These are phyloP conservation scores for Globodera rostochiensis DNA, from an alignment of 1,140 invertebrate genomes.

Conservation along the genomic window DNA sequence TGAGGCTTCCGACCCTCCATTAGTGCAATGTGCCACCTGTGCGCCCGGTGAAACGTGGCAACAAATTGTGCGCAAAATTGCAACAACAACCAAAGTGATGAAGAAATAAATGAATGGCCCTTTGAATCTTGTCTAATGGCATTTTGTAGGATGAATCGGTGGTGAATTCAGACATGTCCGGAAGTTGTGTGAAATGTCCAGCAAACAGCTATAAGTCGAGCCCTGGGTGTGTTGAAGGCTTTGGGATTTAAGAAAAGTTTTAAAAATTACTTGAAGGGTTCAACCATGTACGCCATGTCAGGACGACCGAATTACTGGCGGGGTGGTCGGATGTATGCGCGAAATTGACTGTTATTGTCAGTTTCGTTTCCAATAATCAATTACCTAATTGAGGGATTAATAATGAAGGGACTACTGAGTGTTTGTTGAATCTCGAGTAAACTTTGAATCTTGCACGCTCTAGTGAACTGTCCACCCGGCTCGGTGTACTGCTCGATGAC, in stretches of 20 bases:
- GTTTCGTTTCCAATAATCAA: no score
- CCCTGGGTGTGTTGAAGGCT: background rate
- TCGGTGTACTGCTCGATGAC: conserved; percentile 21
- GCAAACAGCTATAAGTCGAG: conserved; percentile 24
- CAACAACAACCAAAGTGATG: conserved; percentile 16
- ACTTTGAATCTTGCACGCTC: background rate
- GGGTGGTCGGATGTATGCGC: conserved; percentile 25
- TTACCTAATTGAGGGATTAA: no score
- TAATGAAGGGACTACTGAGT: no score
- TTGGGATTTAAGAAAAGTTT: background rate
- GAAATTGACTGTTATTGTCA: conserved; percentile 31
- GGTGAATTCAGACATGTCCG: conserved; percentile 11
- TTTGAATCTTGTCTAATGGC: background rate
- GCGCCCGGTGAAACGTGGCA: conserved; percentile 24
- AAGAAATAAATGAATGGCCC: background rate
- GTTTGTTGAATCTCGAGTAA: conserved; percentile 4
- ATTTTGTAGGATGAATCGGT: conserved; percentile 8
- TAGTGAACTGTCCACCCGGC: conserved; percentile 33
- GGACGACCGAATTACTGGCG: conserved; percentile 24
- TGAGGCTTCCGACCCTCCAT: conserved; percentile 1
- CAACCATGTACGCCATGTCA: conserved; percentile 20
- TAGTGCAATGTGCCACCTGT: conserved; percentile 20
- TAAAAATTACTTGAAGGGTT: background rate
- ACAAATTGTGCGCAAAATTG: background rate
- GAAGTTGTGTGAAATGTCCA: conserved; percentile 24